phyloP scores from a whole-genome alignment of 2,113 vertebrate genomes.

The Pollimyrus isidori region DNA sequence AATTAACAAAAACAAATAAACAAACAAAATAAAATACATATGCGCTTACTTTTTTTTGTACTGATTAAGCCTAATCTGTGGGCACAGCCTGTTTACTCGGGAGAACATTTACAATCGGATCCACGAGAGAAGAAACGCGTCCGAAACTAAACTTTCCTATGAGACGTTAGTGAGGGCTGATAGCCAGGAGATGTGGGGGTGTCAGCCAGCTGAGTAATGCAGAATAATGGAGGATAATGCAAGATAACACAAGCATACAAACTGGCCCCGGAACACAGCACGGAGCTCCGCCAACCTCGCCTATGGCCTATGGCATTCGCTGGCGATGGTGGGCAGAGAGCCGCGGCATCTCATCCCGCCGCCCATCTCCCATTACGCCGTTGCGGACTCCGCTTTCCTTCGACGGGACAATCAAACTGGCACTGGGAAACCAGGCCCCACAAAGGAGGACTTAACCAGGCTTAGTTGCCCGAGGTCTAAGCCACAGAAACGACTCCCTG shows the following conservation, averaged over 20 bases:
- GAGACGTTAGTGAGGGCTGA: neutral
- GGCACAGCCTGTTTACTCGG: neutral
- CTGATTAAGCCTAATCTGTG: conserved; percentile 16
- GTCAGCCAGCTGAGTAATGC: neutral
- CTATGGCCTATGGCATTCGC: neutral
- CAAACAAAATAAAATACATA: neutral
- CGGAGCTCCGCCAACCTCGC: neutral
- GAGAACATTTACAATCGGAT: neutral
- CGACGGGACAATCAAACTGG: neutral
- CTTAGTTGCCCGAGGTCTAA: neutral
- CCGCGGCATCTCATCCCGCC: conserved; percentile 32
- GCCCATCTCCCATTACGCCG: neutral
- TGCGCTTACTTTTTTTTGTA: neutral
- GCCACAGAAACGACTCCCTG: neutral
- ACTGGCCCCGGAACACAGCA: neutral
- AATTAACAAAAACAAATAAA: neutral
- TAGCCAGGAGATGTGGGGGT: neutral
- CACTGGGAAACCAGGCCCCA: neutral
- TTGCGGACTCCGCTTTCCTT: neutral
- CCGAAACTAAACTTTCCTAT: neutral
- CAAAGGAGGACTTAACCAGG: neutral
- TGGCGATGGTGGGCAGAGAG: conserved; percentile 23
- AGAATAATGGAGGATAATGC: neutral
- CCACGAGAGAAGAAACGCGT: too few relatives aligned
- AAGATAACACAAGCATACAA: conserved; percentile 28